Conservation (phyloP, 92 coral and sea anemone species). For the Nematostella vectensis region DNA sequence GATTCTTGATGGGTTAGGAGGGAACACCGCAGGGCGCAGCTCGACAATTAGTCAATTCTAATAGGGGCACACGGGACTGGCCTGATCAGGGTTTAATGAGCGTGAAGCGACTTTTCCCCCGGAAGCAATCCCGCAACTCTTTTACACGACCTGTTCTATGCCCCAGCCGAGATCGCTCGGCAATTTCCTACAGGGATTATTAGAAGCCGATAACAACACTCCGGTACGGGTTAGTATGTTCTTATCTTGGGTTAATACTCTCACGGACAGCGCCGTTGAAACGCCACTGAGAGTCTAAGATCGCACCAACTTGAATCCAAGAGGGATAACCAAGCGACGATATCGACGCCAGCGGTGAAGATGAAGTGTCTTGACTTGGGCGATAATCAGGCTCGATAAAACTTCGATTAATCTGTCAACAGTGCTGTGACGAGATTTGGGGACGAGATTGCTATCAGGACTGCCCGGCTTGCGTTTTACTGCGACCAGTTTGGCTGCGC, state of each 20-base stretch:
- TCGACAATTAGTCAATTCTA: slow-evolving; percentile 24
- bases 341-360: no score
- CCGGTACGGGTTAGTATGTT: slow-evolving; percentile 12
- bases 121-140: slow-evolving; percentile 35
- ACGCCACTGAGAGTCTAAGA: neutral
- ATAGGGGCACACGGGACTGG: slow-evolving; percentile 22
- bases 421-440: no score
- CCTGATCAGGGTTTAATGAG: slow-evolving; percentile 12
- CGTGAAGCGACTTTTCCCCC: slow-evolving; percentile 16
- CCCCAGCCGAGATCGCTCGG: slow-evolving; percentile 42
- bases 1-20: slow-evolving; percentile 63
- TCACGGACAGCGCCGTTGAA: slow-evolving; percentile 4
- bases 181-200: slow-evolving; percentile 80
- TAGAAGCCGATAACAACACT: slow-evolving; percentile 64
- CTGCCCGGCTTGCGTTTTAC: slow-evolving; percentile 15
- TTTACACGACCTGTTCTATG: slow-evolving; percentile 28
- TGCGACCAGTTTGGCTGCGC: no score
- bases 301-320: no score
- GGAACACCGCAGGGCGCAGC: slow-evolving; percentile 50
- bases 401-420: no score
- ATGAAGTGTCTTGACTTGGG: neutral
- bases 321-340: no score
- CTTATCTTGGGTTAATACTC: slow-evolving; percentile 21
- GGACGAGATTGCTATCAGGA: slow-evolving; percentile 23
- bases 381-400: no score